These are phyloP conservation scores for Metopolophium dirhodum DNA, from an alignment of 1,140 invertebrate genomes.

Conservation along the genomic window DNA sequence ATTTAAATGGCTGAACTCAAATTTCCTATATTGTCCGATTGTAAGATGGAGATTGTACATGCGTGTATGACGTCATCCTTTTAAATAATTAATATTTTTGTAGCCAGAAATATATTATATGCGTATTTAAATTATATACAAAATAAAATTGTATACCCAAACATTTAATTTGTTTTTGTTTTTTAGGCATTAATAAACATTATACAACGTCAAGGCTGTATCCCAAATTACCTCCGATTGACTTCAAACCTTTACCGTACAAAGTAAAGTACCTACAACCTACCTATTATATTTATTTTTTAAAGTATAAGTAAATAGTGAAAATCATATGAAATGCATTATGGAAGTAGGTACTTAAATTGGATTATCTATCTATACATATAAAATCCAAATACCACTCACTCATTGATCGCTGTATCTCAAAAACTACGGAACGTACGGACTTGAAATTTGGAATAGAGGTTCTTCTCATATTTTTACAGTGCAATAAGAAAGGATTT, in stretches of 20 bases:
- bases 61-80: neutral
- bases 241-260: constrained; percentile 23
- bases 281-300: neutral
- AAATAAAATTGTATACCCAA: neutral
- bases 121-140: neutral
- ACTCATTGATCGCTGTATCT: too few relatives aligned
- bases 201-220: constrained; percentile 7
- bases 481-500: too few relatives aligned
- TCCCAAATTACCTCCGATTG: constrained; percentile 21
- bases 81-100: neutral
- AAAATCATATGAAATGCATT: neutral
- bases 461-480: too few relatives aligned
- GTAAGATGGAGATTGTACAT: neutral
- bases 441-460: too few relatives aligned
- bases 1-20: neutral
- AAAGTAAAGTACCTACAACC: constrained; percentile 19
- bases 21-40: neutral
- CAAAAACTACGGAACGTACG: too few relatives aligned
- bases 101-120: neutral
- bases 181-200: constrained; percentile 9
- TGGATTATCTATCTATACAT: too few relatives aligned
- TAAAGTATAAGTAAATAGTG: neutral
- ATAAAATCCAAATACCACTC: too few relatives aligned
- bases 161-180: neutral
- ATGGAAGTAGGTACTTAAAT: neutral